These are phyloP conservation scores for Stictocephala bisonia DNA, from an alignment of 2,888 invertebrate genomes.

Conservation along the genomic window DNA sequence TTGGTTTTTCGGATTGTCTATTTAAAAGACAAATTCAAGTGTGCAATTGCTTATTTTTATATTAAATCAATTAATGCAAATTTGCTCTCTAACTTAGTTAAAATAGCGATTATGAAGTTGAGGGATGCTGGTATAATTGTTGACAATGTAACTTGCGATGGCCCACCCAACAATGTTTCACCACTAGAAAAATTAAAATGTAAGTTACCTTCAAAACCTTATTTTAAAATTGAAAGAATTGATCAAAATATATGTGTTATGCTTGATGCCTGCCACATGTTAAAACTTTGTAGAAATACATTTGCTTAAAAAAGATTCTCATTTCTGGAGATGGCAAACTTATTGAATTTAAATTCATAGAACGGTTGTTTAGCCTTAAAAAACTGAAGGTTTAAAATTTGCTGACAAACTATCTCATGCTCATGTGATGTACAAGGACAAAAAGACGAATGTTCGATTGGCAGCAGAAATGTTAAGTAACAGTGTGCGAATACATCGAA, in stretches of 20 bases:
- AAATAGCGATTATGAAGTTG: constrained; percentile 17
- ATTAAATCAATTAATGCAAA: constrained; percentile 38
- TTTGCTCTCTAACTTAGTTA: constrained; percentile 9
- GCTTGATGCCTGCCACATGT: constrained; percentile 58
- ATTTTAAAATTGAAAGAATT: constrained; percentile 33
- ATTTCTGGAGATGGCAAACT: constrained; percentile 31
- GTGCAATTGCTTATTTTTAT: constrained; percentile 24
- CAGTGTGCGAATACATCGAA: too few relatives aligned
- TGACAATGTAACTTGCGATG: constrained; percentile 18
- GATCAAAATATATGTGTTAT: constrained; percentile 29
- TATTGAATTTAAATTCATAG: constrained; percentile 53
- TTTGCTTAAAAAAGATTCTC: constrained; percentile 48
- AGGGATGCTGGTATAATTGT: constrained; percentile 13
- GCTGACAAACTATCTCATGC: constrained; percentile 54
- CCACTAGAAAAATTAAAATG: constrained; percentile 22
- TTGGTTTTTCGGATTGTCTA: constrained; percentile 31
- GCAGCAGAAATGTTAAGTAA: constrained; percentile 24
- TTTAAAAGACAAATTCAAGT: constrained; percentile 31
- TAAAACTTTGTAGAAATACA: constrained; percentile 58
- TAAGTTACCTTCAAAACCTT: constrained; percentile 34
- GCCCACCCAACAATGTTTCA: constrained; percentile 27
- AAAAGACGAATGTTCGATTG: constrained; percentile 32
- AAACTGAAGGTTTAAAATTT: constrained; percentile 52
- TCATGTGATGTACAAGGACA: constrained; percentile 50
- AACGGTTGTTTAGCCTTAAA: constrained; percentile 52